phyloP scores from a whole-genome alignment of 2,888 invertebrate species.

The Drosophila infuscata region DNA sequence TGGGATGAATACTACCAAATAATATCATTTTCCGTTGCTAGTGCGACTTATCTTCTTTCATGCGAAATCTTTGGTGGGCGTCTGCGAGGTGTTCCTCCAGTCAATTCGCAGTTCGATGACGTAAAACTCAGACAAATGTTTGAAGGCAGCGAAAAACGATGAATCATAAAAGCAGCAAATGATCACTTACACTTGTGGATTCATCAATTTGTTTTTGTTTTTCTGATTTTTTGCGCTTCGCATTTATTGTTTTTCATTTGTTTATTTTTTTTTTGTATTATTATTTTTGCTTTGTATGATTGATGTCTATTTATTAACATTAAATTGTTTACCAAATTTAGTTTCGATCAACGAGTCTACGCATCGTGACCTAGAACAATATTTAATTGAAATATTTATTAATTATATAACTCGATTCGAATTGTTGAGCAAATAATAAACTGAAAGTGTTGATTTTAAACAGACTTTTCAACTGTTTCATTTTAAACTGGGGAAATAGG shows the following conservation, averaged over 20 bases:
- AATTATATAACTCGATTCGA: background rate
- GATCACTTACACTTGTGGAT: constrained; percentile 14
- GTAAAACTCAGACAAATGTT: constrained; percentile 31
- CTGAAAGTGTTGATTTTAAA: background rate
- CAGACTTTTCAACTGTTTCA: no score
- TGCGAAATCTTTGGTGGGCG: constrained; percentile 44
- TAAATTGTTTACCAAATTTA: constrained; percentile 21
- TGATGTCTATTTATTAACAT: constrained; percentile 20
- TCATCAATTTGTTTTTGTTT: constrained; percentile 34
- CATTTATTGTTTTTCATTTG: background rate
- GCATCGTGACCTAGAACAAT: background rate
- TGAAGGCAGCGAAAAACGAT: no score
- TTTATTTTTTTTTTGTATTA: background rate
- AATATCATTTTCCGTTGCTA: constrained; percentile 6
- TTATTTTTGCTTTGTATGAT: constrained; percentile 7
- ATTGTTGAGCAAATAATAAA: background rate
- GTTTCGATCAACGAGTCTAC: background rate
- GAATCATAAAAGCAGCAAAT: background rate
- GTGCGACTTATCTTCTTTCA: background rate
- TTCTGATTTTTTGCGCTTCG: background rate
- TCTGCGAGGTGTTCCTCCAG: constrained; percentile 8
- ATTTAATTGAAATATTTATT: background rate
- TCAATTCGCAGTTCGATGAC: constrained; percentile 36
- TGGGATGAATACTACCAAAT: background rate
- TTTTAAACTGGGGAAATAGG: background rate